phyloP scores from a whole-genome alignment of 2,888 invertebrate species.

The Agrotis puta region DNA sequence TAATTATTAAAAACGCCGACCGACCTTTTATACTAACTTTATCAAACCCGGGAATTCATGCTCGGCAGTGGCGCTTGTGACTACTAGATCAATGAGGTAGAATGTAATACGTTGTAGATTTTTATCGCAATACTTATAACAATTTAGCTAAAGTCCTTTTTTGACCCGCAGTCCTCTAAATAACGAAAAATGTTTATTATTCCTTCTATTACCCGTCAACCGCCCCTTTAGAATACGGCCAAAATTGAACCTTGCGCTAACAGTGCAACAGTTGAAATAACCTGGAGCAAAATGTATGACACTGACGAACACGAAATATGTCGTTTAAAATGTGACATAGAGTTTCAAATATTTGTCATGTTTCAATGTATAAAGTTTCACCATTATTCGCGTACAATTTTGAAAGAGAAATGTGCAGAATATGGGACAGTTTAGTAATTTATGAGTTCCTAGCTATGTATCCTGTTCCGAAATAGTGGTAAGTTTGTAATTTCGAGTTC shows the following conservation, averaged over 20 bases:
- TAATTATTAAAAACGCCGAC: no score
- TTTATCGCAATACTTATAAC: no score
- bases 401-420: not conserved
- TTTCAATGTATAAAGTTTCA: constrained; percentile 26
- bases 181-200: no score
- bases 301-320: constrained; percentile 18
- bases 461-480: not conserved
- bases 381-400: constrained; percentile 15
- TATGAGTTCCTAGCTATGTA: not conserved
- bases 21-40: no score
- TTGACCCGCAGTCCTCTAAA: no score
- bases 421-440: constrained; percentile 5
- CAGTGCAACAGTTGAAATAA: not conserved
- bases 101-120: no score
- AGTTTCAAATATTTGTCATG: constrained; percentile 32
- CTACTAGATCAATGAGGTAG: no score
- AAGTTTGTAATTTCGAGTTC: not conserved
- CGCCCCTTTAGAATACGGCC: not conserved
- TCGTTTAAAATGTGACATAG: constrained; percentile 19
- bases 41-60: no score
- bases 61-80: no score
- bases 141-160: no score
- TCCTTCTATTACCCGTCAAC: no score
- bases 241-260: constrained; percentile 4
- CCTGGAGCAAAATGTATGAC: not conserved